phyloP scores from a whole-genome alignment of 2,113 vertebrate species.

The Oryzias celebensis region DNA sequence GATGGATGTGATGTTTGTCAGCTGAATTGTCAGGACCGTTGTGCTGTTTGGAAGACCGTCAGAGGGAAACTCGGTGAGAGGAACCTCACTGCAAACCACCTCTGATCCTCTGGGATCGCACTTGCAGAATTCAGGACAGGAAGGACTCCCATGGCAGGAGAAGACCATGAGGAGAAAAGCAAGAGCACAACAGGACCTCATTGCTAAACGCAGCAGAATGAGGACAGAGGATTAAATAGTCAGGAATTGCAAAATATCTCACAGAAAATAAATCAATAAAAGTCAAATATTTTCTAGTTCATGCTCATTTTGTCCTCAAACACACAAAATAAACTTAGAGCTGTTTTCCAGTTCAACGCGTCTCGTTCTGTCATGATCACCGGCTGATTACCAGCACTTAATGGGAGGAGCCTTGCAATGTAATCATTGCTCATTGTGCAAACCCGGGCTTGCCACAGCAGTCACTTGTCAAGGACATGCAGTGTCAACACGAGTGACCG shows the following conservation, averaged over 20 bases:
- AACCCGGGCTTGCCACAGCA: slow-evolving; percentile 38
- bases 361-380: slow-evolving; percentile 8
- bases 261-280: not conserved
- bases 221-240: not conserved
- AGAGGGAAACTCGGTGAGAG: slow-evolving; percentile 68
- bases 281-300: slow-evolving; percentile 1
- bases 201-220: slow-evolving; percentile 34
- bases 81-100: slow-evolving; percentile 71
- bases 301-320: not conserved
- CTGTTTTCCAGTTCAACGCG: not conserved
- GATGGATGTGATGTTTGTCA: slow-evolving; percentile 78
- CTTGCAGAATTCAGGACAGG: slow-evolving; percentile 69
- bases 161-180: slow-evolving; percentile 44
- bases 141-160: slow-evolving; percentile 47
- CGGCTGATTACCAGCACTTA: slow-evolving; percentile 23
- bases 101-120: slow-evolving; percentile 68
- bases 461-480: slow-evolving; percentile 46
- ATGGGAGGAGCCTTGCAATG: slow-evolving; percentile 3
- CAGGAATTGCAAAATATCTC: not conserved
- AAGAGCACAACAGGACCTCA: slow-evolving; percentile 43
- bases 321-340: slow-evolving; percentile 43
- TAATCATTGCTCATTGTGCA: slow-evolving; percentile 63
- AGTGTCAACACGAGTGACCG: slow-evolving; percentile 43
- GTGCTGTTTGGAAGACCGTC: slow-evolving; percentile 63
- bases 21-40: slow-evolving; percentile 77